Conservation (phyloP, 2,113 vertebrate genomes). For the Psammodynastes pulverulentus region DNA sequence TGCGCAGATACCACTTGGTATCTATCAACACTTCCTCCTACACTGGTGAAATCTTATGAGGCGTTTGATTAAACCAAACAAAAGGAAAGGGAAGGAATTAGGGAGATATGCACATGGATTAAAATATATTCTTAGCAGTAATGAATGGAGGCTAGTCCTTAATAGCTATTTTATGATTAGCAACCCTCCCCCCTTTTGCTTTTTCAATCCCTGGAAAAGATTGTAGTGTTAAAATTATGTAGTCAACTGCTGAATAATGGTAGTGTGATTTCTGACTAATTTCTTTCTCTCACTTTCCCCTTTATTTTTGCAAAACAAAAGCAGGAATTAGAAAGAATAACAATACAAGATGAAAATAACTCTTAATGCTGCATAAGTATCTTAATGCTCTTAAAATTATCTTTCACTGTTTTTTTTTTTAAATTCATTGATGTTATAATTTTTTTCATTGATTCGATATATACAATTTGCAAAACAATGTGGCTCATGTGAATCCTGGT, state of each 20-base stretch:
- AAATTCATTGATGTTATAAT: too few species aligned
- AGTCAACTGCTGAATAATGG: neutral
- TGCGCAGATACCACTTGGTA: neutral
- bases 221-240: neutral
- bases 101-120: neutral
- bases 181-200: neutral
- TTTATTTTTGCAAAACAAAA: neutral
- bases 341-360: neutral
- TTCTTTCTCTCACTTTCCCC: neutral
- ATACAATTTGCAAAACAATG: neutral
- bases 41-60: neutral
- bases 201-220: neutral
- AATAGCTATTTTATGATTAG: neutral
- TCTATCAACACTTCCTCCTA: neutral
- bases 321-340: neutral
- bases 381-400: neutral
- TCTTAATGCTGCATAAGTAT: neutral
- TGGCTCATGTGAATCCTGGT: neutral
- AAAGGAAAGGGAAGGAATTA: neutral
- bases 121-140: neutral
- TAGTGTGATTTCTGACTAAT: neutral
- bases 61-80: neutral
- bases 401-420: neutral
- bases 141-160: neutral
- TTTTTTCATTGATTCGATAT: neutral